A percentile compares a stretch with the other conserved stretches of the same genome.
These are phyloP conservation scores for Palaemon carinicauda DNA, from an alignment of 1,140 invertebrate species.

Conservation along the genomic window DNA sequence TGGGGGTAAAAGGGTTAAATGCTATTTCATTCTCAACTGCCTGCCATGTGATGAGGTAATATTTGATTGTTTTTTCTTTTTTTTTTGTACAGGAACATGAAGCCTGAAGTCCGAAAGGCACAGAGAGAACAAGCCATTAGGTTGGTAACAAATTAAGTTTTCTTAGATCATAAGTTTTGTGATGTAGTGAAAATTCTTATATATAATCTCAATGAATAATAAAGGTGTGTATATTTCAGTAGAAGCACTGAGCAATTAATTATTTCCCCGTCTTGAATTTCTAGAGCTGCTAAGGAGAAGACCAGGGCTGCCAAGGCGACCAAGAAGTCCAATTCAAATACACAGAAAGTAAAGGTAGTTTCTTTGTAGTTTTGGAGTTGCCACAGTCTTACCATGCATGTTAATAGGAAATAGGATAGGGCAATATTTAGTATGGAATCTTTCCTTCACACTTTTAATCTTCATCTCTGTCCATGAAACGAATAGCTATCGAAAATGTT, in stretches of 20 bases:
- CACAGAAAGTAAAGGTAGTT: constrained; percentile 61
- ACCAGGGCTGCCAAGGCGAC: constrained; percentile 78
- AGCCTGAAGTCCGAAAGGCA: constrained; percentile 97
- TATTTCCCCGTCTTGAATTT: background rate
- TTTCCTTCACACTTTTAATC: no score
- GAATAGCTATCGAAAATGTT: no score
- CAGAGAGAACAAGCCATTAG: constrained; percentile 98
- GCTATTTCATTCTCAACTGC: no score
- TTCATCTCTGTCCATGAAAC: no score
- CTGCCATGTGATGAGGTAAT: no score
- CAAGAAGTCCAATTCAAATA: constrained; percentile 77
- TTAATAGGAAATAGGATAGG: background rate
- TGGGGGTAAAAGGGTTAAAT: no score
- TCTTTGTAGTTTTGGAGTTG: background rate
- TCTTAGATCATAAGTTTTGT: no score
- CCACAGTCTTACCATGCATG: no score
- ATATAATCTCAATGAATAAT: no score
- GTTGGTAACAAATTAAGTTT: constrained; percentile 69
- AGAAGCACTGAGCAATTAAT: no score
- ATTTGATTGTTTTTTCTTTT: no score
- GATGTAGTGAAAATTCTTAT: background rate
- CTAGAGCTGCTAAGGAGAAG: constrained; percentile 57
- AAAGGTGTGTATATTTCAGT: no score
- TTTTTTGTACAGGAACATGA: constrained; percentile 83
- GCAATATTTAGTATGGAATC: background rate